Conservation (phyloP, 2,797 vertebrate species). For the Vespertilio murinus region DNA sequence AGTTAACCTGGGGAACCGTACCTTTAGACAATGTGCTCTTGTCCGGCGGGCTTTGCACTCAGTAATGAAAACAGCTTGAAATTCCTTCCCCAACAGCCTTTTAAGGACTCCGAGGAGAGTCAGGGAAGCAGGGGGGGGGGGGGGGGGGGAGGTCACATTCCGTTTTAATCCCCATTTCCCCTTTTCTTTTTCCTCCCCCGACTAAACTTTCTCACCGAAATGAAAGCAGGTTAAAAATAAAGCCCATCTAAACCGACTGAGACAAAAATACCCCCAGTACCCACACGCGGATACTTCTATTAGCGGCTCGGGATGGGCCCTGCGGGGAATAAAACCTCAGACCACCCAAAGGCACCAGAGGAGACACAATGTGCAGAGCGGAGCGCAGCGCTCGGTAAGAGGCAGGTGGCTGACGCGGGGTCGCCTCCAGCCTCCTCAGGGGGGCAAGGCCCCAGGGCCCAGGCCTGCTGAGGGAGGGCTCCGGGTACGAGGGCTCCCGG, state of each 20-base stretch:
- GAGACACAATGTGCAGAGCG: not conserved
- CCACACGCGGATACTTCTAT: not conserved
- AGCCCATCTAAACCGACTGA: not conserved
- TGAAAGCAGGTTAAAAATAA: not conserved
- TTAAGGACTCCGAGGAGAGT: not conserved
- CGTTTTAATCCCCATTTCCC: not conserved
- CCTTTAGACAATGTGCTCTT: not conserved
- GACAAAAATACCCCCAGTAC: not conserved
- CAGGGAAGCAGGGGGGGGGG: not conserved
- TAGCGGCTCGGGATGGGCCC: not conserved
- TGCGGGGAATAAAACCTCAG: not conserved
- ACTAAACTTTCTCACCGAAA: constrained; percentile 32
- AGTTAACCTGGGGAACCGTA: not conserved
- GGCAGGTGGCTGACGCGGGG: not conserved
- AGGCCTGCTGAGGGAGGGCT: not conserved
- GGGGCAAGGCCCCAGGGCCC: not conserved
- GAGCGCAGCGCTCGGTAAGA: not conserved
- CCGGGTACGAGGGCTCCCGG: not conserved
- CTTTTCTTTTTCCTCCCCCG: not conserved
- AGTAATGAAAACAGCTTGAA: not conserved
- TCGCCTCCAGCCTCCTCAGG: not conserved
- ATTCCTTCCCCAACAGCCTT: not conserved
- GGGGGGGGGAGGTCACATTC: not conserved
- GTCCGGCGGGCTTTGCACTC: not conserved
- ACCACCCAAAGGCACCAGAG: not conserved